These are phyloP conservation scores for Rhamnusium bicolor DNA, from an alignment of 2,888 invertebrate species.

Conservation along the genomic window DNA sequence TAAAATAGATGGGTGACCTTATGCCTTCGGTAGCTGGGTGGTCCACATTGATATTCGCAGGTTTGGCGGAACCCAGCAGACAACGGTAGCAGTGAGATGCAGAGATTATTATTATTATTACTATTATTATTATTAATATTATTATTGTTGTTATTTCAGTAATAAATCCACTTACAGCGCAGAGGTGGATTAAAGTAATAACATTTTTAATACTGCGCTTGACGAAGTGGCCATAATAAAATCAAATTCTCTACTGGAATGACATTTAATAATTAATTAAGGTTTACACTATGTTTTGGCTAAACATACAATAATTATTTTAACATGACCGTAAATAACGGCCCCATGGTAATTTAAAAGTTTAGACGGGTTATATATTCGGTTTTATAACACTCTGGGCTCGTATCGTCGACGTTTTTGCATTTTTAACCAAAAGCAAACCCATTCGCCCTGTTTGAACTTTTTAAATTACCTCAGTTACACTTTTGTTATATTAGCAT, in stretches of 20 bases:
- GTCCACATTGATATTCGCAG: too few species aligned
- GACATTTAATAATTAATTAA: background rate
- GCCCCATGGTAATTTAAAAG: background rate
- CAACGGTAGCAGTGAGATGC: too few species aligned
- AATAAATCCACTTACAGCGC: background rate
- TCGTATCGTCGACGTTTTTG: background rate
- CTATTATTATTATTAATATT: too few species aligned
- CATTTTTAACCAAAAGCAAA: background rate
- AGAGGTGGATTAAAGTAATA: background rate
- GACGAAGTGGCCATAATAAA: background rate
- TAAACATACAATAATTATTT: conserved; percentile 24
- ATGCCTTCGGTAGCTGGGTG: too few species aligned
- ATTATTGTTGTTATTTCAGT: background rate
- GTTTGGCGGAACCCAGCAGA: too few species aligned
- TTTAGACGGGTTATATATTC: background rate
- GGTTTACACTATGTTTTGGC: background rate
- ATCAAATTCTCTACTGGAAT: background rate
- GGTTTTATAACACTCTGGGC: background rate
- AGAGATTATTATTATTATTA: too few species aligned
- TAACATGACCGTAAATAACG: conserved; percentile 23
- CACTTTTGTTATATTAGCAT: background rate
- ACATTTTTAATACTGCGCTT: background rate
- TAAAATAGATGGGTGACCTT: too few species aligned
- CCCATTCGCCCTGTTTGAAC: background rate
- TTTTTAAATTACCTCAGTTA: background rate